Percentiles rank a stretch among this genome's conserved stretches.
Evolutionary conservation across 92 coral and sea anemone species (phyloP).

Genomic region (Phenganax marumi): DNA sequence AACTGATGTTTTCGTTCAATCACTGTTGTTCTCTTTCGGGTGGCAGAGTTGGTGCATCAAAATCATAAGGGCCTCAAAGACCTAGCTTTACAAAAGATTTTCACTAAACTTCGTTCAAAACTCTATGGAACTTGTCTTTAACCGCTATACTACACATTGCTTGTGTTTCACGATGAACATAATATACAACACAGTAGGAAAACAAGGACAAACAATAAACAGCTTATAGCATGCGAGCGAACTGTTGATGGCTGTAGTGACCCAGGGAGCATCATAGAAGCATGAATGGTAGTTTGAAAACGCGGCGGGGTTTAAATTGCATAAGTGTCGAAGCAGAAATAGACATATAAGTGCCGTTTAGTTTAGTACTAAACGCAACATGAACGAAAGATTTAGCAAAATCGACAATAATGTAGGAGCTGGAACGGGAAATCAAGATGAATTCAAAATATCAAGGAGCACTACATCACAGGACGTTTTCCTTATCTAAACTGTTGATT

Average conservation of each 20-base stretch:
- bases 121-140: not conserved
- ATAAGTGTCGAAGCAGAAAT: not conserved
- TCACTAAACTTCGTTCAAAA: not conserved
- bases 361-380: not conserved
- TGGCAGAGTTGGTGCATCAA: slow-evolving; percentile 16
- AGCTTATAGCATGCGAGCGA: slow-evolving; percentile 32
- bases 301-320: slow-evolving; percentile 29
- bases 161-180: slow-evolving; percentile 1
- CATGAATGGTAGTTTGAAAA: slow-evolving; percentile 2
- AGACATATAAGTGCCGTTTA: slow-evolving; percentile 18
- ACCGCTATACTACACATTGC: not conserved
- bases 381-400: not conserved
- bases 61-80: slow-evolving; percentile 19
- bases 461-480: not conserved
- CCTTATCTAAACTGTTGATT: slow-evolving; percentile 17
- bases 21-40: slow-evolving; percentile 19
- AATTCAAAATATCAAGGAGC: not conserved
- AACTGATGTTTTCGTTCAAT: slow-evolving; percentile 31
- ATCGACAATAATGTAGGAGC: not conserved
- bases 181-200: not conserved
- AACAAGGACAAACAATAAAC: slow-evolving; percentile 23
- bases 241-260: slow-evolving; percentile 18
- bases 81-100: not conserved
- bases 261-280: slow-evolving; percentile 34
- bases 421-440: not conserved